Evolutionary conservation across 2,113 vertebrate genomes (phyloP).

Genomic region (Athene cunicularia): DNA sequence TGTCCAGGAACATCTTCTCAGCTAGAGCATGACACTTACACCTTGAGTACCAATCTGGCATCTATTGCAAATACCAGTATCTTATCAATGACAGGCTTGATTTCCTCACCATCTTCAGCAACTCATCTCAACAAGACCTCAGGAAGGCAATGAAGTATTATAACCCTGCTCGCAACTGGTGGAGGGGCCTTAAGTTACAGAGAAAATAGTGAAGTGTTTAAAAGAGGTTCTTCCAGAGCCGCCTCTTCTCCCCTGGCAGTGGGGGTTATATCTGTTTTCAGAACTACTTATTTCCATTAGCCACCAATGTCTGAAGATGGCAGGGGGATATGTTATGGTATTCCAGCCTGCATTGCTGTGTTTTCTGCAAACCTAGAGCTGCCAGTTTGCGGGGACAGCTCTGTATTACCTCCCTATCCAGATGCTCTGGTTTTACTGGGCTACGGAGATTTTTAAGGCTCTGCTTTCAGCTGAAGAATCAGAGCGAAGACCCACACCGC

Average conservation of each 20-base stretch:
- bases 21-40: background rate
- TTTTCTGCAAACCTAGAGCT: background rate
- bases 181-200: background rate
- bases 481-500: background rate
- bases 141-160: background rate
- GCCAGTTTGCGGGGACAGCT: background rate
- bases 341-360: background rate
- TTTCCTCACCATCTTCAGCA: background rate
- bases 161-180: background rate
- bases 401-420: background rate
- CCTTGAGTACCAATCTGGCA: background rate
- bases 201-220: background rate
- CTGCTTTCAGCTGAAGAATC: background rate
- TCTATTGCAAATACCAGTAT: background rate
- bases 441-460: background rate
- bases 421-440: background rate
- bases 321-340: background rate
- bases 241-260: background rate
- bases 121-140: background rate
- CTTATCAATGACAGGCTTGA: accelerated
- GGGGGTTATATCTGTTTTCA: background rate
- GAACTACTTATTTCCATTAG: background rate
- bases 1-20: background rate
- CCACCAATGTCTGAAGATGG: background rate
- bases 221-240: background rate